These are phyloP conservation scores for Scaptomyza pallida DNA, from an alignment of 1,140 invertebrate species.

Conservation along the genomic window DNA sequence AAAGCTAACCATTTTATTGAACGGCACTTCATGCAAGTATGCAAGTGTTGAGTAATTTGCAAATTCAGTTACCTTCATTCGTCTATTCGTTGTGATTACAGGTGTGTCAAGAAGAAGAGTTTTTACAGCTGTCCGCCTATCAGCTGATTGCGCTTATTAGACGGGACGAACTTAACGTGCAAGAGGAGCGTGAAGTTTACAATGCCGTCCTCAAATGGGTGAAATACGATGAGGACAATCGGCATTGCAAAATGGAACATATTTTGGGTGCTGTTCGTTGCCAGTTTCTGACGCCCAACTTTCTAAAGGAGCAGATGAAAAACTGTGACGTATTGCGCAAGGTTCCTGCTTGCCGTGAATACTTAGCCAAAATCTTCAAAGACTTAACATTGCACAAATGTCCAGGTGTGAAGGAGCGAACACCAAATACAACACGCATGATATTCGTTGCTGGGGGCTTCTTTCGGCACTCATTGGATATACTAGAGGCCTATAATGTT, in stretches of 20 bases:
- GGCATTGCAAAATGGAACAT: constrained; percentile 93
- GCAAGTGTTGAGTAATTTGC: background rate
- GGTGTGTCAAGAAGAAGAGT: constrained; percentile 96
- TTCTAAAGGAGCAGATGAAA: constrained; percentile 94
- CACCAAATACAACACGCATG: constrained; percentile 92
- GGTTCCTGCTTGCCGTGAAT: constrained; percentile 94
- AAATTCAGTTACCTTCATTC: background rate
- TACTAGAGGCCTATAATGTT: constrained; percentile 94
- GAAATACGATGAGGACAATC: constrained; percentile 92
- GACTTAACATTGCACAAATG: constrained; percentile 93
- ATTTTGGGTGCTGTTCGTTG: constrained; percentile 94
- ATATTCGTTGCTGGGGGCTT: constrained; percentile 97
- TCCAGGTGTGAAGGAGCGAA: constrained; percentile 91
- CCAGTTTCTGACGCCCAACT: constrained; percentile 95
- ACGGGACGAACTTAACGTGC: constrained; percentile 94
- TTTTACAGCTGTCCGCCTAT: constrained; percentile 91
- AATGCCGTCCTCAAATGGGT: constrained; percentile 96
- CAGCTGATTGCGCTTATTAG: constrained; percentile 92
- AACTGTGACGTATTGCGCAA: constrained; percentile 95
- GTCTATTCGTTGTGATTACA: constrained; percentile 52
- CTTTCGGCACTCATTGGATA: constrained; percentile 92
- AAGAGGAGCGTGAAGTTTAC: constrained; percentile 95
- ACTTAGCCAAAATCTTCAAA: constrained; percentile 95
- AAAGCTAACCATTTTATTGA: constrained; percentile 96
- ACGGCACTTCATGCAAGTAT: constrained; percentile 92